Base-by-base conservation (phyloP, 2,797 vertebrate genomes). In the Danio kyathit region DNA sequence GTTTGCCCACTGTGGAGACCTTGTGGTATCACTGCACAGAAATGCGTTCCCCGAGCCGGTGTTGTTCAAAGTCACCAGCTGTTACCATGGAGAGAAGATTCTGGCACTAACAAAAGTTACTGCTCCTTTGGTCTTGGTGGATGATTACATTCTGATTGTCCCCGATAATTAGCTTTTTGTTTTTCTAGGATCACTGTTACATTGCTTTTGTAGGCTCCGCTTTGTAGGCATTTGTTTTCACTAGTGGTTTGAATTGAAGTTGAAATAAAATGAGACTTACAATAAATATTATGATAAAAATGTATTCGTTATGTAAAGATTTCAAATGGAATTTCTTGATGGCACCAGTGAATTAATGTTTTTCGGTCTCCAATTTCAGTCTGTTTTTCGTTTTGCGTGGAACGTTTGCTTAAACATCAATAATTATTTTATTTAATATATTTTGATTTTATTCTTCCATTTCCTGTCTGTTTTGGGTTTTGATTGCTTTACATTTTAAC, bases 1-100 rank as follows among this genome's bases (percentile, higher is more conserved):
- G 89, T 88, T 90, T 91, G 88, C 88, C 75, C 83, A 83, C 88
- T 84, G 67, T 82, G 84, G 86, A 89, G 87, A 89, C 89, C 82
- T 82, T 86, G 89, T 89, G 86, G 89, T 89, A 91, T 93, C 91
- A 90, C 60, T 49, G 82, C 71, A 88, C 86, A 89, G 87, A 91
- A 92, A 93, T 92, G 91, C 88, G 82, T 86, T 86, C 74, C 74
- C 72, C 61, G 77, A 86, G 83, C 83, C 86, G 74, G 84, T 91
- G 91, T 93, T 92, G 90, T 90, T 86, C 6, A 89, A 77, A 83
- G 86, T 88, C 87, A 84, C 86, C 79, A 69, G 83, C 80, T 86
- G 91, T 91, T 92, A 80, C 89, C 87, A 91, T 91, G 87, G 91
- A 82, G 89, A 91, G 79, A 64, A 29, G 52, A 75, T 71, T 70